phyloP scores from a whole-genome alignment of 2,113 vertebrate species.

The Centropus unirufus region DNA sequence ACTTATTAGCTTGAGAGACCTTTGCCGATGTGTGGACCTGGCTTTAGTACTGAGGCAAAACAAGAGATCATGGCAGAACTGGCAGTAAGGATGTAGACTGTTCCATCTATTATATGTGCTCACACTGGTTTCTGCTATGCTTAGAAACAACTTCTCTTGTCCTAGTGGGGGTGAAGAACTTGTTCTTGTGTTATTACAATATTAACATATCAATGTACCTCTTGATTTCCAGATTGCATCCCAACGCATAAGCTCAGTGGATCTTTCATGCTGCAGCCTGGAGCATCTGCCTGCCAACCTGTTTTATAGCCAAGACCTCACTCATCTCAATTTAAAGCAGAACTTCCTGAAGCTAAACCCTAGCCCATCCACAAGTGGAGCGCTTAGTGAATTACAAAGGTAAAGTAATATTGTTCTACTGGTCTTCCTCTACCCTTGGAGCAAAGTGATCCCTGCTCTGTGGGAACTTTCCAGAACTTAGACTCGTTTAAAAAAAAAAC shows the following conservation, averaged over 20 bases:
- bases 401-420: slow-evolving; percentile 54
- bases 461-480: background rate
- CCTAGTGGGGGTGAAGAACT: background rate
- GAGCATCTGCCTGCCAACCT: slow-evolving; percentile 94
- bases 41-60: background rate
- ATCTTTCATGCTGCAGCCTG: slow-evolving; percentile 96
- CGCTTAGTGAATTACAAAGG: slow-evolving; percentile 91
- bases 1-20: background rate
- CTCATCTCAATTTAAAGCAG: slow-evolving; percentile 98
- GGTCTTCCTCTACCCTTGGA: background rate
- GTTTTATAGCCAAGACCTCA: slow-evolving; percentile 98
- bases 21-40: background rate
- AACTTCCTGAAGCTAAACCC: slow-evolving; percentile 87
- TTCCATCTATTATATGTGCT: background rate
- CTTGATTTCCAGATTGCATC: slow-evolving; percentile 88
- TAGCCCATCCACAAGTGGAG: slow-evolving; percentile 77
- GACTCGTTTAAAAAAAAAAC: background rate
- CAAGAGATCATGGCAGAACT: background rate
- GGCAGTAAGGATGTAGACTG: background rate
- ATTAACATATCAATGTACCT: background rate
- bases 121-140: background rate
- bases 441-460: background rate
- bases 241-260: slow-evolving; percentile 96
- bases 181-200: background rate
- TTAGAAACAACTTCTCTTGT: background rate